A percentile compares a stretch with the other conserved stretches of the same genome.
Evolutionary conservation across 2,113 vertebrate genomes (phyloP).

Genomic region (Poeciliopsis turrubarensis): DNA sequence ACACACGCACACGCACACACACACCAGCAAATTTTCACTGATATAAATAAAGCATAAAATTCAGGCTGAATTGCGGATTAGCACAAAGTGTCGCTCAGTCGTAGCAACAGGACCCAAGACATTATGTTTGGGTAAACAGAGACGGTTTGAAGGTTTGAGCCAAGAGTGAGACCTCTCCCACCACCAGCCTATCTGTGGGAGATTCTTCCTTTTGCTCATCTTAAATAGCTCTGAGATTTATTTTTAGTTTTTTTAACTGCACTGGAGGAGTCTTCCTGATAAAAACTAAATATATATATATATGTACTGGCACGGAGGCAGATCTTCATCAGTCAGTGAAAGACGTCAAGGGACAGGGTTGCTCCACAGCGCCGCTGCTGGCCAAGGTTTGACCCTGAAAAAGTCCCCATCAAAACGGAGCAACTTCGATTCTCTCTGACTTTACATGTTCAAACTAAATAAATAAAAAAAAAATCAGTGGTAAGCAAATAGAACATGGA

Average conservation of each 20-base stretch:
- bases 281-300: conserved; percentile 15
- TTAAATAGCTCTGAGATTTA: conserved; percentile 57
- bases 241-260: conserved; percentile 28
- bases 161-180: conserved; percentile 49
- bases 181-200: conserved; percentile 31
- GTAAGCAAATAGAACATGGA: not conserved
- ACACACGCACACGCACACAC: not conserved
- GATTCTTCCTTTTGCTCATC: conserved; percentile 39
- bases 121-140: conserved; percentile 54
- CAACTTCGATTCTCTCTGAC: conserved; percentile 1
- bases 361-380: conserved; percentile 15
- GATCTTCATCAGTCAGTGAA: conserved; percentile 35
- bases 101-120: conserved; percentile 8
- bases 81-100: conserved; percentile 19
- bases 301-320: conserved; percentile 33
- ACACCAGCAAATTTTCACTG: conserved; percentile 14
- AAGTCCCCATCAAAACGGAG: not conserved
- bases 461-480: not conserved
- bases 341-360: not conserved
- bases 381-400: not conserved
- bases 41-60: conserved; percentile 36
- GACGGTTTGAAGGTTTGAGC: conserved; percentile 14
- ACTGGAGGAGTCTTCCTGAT: conserved; percentile 45
- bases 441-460: conserved; percentile 2
- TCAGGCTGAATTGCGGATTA: conserved; percentile 37